Conservation (phyloP, 2,797 vertebrate species). For the Onychomys torridus region DNA sequence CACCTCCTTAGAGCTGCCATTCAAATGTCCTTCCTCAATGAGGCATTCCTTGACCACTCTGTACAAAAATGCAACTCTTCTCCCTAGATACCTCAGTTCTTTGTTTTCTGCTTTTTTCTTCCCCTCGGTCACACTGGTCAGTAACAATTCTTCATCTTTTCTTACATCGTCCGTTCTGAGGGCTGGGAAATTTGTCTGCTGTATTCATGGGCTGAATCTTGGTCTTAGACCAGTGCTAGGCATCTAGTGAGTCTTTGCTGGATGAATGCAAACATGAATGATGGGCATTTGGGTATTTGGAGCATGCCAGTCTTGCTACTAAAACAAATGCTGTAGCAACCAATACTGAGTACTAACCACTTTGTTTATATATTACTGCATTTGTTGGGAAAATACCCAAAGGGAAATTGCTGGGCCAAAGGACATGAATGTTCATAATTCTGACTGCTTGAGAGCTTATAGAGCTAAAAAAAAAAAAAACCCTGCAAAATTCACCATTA, state of each 20-base stretch:
- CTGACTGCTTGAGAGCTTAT: neutral
- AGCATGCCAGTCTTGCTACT: neutral
- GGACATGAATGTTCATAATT: neutral
- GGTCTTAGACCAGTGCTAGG: neutral
- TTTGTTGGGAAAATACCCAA: neutral
- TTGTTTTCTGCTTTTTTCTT: neutral
- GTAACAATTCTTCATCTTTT: neutral
- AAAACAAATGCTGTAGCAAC: neutral
- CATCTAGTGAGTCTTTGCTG: neutral
- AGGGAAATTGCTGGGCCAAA: neutral
- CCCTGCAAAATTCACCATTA: neutral
- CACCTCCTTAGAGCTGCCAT: too few relatives aligned
- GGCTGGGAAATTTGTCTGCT: neutral
- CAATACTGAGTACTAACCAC: neutral
- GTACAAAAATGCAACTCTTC: neutral
- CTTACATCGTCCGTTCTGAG: neutral
- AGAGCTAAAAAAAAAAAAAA: neutral
- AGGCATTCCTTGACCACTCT: neutral
- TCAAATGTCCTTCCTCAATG: neutral
- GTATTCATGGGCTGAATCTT: neutral
- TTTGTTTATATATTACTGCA: neutral
- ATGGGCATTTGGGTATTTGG: neutral
- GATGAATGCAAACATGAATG: neutral
- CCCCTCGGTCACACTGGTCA: neutral
- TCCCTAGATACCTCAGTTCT: neutral